Evolutionary conservation across 64 coral and sea anemone species (phyloP).

Genomic region (Stichodactyla mertensii): DNA sequence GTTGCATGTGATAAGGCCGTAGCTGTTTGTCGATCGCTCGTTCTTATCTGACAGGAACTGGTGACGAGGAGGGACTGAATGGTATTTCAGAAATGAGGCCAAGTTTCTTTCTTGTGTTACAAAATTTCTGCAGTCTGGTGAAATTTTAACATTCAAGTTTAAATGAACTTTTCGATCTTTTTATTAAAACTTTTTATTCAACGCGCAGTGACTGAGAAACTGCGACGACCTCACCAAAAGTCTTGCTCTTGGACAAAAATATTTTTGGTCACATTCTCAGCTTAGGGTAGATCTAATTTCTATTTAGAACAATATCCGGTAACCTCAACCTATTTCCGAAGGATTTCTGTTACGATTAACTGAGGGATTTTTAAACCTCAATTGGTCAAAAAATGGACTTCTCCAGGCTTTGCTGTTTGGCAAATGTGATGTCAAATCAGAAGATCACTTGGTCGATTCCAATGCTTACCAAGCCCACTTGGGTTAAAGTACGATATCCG

Average conservation of each 20-base stretch:
- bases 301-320: neutral
- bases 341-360: neutral
- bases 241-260: neutral
- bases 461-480: neutral
- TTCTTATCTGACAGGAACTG: constrained; percentile 14
- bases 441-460: neutral
- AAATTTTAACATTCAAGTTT: neutral
- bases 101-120: neutral
- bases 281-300: neutral
- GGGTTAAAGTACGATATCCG: neutral
- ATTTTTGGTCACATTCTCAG: neutral
- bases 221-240: no score
- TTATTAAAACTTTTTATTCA: no score
- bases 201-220: no score
- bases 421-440: neutral
- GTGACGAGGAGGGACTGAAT: constrained; percentile 1
- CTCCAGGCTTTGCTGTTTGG: neutral
- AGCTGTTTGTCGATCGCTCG: neutral
- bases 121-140: neutral
- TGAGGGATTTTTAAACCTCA: neutral
- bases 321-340: neutral
- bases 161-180: neutral
- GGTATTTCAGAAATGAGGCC: neutral
- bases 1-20: neutral
- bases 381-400: neutral